Conservation (phyloP, 2,113 vertebrate species). For the Myotis brandtii region DNA sequence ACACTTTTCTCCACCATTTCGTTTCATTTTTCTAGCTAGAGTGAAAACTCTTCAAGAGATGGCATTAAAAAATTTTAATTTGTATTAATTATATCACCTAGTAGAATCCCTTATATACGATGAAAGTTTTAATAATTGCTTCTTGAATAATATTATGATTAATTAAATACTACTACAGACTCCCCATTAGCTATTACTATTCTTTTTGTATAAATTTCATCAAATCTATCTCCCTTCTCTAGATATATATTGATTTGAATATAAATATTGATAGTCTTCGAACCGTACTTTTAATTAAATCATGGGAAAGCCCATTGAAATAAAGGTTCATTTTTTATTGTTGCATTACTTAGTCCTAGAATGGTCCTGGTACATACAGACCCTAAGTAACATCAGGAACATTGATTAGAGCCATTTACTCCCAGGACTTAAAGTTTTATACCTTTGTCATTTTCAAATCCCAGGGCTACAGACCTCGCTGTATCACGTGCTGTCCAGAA, state of each 20-base stretch:
- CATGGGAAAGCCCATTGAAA: not conserved
- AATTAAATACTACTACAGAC: constrained; percentile 32
- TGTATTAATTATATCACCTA: not conserved
- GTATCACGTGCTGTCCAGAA: not conserved
- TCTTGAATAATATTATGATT: constrained; percentile 55
- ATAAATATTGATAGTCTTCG: not conserved
- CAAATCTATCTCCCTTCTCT: not conserved
- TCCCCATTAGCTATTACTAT: not conserved
- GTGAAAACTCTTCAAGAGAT: not conserved
- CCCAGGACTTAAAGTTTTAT: not conserved
- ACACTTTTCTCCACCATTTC: not conserved
- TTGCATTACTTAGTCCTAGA: not conserved
- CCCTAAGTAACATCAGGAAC: not conserved
- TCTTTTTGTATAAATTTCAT: not conserved
- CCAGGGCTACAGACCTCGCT: not conserved
- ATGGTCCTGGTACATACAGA: not conserved
- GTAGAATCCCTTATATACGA: not conserved
- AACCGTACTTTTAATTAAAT: not conserved
- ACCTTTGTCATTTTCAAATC: not conserved
- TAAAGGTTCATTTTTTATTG: not conserved
- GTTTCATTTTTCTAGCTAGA: not conserved
- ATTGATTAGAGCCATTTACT: not conserved
- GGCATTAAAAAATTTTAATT: not conserved
- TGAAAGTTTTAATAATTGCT: constrained; percentile 19
- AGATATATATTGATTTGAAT: not conserved